These are phyloP conservation scores for Drosophila tripunctata DNA, from an alignment of 2,888 invertebrate genomes.

Conservation along the genomic window DNA sequence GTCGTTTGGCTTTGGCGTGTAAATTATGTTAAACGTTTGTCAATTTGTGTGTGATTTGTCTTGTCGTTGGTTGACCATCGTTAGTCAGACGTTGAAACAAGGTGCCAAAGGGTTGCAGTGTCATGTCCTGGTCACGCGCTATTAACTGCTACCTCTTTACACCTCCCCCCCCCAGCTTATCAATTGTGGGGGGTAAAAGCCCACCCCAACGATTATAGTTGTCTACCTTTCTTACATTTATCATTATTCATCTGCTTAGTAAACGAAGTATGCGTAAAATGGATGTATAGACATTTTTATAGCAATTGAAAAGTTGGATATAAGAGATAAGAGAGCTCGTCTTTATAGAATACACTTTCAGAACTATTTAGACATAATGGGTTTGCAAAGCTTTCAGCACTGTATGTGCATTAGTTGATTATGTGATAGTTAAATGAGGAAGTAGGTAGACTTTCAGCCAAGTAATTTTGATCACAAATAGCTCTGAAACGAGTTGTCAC, in stretches of 20 bases:
- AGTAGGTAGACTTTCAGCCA: too few species aligned
- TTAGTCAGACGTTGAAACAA: slow-evolving; percentile 29
- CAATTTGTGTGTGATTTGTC: slow-evolving; percentile 79
- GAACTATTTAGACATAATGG: too few species aligned
- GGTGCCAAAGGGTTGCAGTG: slow-evolving; percentile 64
- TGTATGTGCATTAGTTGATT: too few species aligned
- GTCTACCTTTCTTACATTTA: slow-evolving; percentile 5
- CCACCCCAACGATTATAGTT: not conserved
- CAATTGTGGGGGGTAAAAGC: not conserved
- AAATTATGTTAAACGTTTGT: slow-evolving; percentile 80
- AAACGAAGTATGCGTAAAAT: too few species aligned
- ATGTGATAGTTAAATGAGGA: too few species aligned
- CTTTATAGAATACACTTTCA: too few species aligned
- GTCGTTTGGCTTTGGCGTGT: slow-evolving; percentile 68
- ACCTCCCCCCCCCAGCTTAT: not conserved
- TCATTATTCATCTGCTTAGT: slow-evolving; percentile 3
- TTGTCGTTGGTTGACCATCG: slow-evolving; percentile 37
- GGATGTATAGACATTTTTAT: too few species aligned
- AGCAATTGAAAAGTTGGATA: too few species aligned
- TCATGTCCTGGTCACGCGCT: slow-evolving; percentile 55
- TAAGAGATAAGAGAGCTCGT: too few species aligned
- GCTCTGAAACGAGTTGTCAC: too few species aligned
- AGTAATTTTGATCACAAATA: too few species aligned
- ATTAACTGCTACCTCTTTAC: slow-evolving; percentile 54
- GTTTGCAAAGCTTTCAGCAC: too few species aligned